A percentile compares a stretch with the other conserved stretches of the same genome.
These are phyloP conservation scores for Piprites chloris DNA, from an alignment of 2,113 vertebrate genomes.

Conservation along the genomic window DNA sequence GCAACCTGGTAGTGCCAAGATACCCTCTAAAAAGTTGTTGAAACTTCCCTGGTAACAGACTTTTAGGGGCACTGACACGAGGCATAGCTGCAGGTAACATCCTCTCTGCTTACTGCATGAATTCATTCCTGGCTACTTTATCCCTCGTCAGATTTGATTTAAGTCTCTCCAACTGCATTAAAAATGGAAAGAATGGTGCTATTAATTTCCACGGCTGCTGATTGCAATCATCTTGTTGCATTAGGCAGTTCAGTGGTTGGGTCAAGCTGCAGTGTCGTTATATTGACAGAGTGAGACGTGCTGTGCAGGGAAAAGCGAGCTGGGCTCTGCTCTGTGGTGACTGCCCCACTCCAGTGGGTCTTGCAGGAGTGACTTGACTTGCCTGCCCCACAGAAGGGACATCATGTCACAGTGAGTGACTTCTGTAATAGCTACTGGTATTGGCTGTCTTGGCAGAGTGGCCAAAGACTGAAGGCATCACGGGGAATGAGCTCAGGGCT, in stretches of 20 bases:
- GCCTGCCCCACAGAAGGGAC: background rate
- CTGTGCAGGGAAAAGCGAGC: rapidly evolving
- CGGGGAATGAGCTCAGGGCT: background rate
- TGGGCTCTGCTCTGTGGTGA: background rate
- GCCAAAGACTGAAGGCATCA: rapidly evolving
- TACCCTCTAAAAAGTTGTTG: background rate
- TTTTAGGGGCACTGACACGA: background rate
- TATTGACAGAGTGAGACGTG: rapidly evolving
- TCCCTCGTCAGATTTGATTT: background rate
- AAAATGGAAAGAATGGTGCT: background rate
- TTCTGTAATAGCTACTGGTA: background rate
- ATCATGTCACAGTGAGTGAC: background rate
- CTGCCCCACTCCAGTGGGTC: background rate
- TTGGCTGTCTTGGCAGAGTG: background rate
- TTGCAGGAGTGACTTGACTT: background rate
- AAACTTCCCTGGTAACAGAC: background rate
- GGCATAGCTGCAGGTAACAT: background rate
- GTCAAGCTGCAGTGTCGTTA: background rate
- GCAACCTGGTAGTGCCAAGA: background rate
- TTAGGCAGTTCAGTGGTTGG: background rate
- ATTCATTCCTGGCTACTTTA: background rate
- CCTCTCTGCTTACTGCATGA: background rate
- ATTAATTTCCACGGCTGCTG: background rate
- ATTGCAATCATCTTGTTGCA: background rate
- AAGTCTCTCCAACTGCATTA: background rate